A percentile compares a stretch with the other conserved stretches of the same genome.
Conservation (phyloP, 1,140 invertebrate genomes). For the Drosophila willistoni region DNA sequence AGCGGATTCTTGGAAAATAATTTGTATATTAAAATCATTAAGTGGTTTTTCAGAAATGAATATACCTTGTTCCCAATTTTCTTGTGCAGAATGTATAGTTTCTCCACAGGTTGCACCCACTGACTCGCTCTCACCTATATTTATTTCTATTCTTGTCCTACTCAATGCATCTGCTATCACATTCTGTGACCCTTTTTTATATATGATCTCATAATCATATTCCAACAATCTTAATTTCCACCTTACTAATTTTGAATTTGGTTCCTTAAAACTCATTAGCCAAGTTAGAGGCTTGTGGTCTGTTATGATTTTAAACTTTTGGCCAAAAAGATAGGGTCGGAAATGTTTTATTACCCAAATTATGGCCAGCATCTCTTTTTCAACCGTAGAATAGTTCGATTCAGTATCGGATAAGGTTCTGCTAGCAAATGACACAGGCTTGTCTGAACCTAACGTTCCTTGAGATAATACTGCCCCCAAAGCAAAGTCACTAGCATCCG, state of each 20-base stretch:
- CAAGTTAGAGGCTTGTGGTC: too few relatives aligned
- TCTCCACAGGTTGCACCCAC: not conserved
- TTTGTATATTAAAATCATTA: conserved; percentile 17
- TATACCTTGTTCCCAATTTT: conserved; percentile 1
- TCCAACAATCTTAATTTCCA: conserved; percentile 1
- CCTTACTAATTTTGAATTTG: too few relatives aligned
- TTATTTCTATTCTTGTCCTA: conserved; percentile 4
- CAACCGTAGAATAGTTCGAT: conserved; percentile 13
- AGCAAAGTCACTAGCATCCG: conserved; percentile 59
- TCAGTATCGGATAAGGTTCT: conserved; percentile 20
- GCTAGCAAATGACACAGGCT: conserved; percentile 80
- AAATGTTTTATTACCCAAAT: too few relatives aligned
- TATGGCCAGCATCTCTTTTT: conserved; percentile 13
- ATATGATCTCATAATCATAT: conserved; percentile 9
- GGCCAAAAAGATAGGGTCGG: too few relatives aligned
- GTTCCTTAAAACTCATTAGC: too few relatives aligned
- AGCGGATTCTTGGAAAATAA: conserved; percentile 13
- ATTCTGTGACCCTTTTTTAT: conserved; percentile 19
- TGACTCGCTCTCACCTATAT: not conserved
- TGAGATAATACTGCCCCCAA: conserved; percentile 64
- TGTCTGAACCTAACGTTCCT: conserved; percentile 44
- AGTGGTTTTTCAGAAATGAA: conserved; percentile 11
- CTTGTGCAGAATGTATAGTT: not conserved
- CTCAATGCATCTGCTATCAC: conserved; percentile 30
- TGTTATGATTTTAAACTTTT: too few relatives aligned